Evolutionary conservation across 2,888 invertebrate genomes (phyloP).

Genomic region (Atrina japonica): DNA sequence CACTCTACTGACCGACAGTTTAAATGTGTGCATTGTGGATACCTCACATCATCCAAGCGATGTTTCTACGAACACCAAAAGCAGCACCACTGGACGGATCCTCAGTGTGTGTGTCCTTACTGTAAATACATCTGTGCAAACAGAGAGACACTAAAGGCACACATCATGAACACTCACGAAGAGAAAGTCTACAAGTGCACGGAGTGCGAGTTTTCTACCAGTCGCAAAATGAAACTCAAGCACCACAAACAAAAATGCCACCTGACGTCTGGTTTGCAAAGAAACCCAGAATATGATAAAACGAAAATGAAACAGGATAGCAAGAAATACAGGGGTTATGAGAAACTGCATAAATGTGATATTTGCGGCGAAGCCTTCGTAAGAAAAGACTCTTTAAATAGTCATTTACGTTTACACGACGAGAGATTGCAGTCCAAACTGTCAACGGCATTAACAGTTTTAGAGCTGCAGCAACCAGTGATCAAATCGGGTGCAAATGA

Average conservation of each 20-base stretch:
- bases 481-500: constrained; percentile 35
- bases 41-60: constrained; percentile 74
- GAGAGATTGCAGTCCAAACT: constrained; percentile 52
- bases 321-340: constrained; percentile 56
- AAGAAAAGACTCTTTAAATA: constrained; percentile 80
- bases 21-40: constrained; percentile 75
- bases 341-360: constrained; percentile 76
- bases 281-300: constrained; percentile 25
- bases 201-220: constrained; percentile 73
- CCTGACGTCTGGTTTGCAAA: constrained; percentile 56
- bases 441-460: constrained; percentile 67
- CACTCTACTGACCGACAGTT: constrained; percentile 73
- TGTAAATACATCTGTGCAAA: constrained; percentile 73
- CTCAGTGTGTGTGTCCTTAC: constrained; percentile 59
- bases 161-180: constrained; percentile 53
- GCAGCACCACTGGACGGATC: constrained; percentile 57
- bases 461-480: constrained; percentile 65
- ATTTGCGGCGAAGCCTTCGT: constrained; percentile 80
- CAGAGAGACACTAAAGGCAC: constrained; percentile 67
- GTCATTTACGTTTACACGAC: constrained; percentile 80
- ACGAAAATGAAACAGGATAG: constrained; percentile 35
- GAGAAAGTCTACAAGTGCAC: constrained; percentile 70
- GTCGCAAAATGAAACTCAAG: constrained; percentile 71
- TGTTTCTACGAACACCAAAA: constrained; percentile 75
- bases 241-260: constrained; percentile 67